These are phyloP conservation scores for Cataglyphis albicans DNA, from an alignment of 2,888 invertebrate species.

Conservation along the genomic window DNA sequence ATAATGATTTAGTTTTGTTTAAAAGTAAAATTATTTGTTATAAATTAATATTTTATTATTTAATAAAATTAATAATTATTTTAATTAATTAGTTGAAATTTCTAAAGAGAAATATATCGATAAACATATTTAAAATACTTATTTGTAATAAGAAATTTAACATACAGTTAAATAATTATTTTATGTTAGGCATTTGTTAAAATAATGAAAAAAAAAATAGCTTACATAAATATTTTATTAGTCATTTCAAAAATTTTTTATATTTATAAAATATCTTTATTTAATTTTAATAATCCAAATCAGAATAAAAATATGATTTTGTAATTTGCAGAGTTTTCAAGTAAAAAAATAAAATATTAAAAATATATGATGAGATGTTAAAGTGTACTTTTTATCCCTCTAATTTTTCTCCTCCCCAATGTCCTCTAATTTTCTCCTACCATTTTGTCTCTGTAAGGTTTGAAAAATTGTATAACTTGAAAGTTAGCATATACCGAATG, in stretches of 20 bases:
- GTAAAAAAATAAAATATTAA: constrained; percentile 15
- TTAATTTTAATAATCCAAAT: background rate
- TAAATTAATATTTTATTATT: background rate
- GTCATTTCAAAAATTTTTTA: background rate
- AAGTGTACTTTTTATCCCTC: background rate
- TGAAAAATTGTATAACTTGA: constrained; percentile 19
- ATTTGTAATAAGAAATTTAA: background rate
- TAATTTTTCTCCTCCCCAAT: background rate
- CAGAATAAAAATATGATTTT: constrained; percentile 4
- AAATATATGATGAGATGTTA: background rate
- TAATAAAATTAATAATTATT: background rate
- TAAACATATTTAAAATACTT: background rate
- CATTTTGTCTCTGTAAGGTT: background rate
- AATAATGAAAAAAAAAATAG: no score
- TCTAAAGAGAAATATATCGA: background rate
- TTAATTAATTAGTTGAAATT: background rate
- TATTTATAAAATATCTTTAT: background rate
- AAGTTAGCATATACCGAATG: background rate
- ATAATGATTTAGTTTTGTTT: background rate
- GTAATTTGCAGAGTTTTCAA: background rate
- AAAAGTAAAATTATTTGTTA: background rate
- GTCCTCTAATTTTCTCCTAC: background rate
- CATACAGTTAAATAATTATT: background rate
- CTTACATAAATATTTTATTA: background rate
- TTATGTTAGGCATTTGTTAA: no score